Evolutionary conservation across 2,113 vertebrate genomes (phyloP).

Genomic region (Ifrita kowaldi): DNA sequence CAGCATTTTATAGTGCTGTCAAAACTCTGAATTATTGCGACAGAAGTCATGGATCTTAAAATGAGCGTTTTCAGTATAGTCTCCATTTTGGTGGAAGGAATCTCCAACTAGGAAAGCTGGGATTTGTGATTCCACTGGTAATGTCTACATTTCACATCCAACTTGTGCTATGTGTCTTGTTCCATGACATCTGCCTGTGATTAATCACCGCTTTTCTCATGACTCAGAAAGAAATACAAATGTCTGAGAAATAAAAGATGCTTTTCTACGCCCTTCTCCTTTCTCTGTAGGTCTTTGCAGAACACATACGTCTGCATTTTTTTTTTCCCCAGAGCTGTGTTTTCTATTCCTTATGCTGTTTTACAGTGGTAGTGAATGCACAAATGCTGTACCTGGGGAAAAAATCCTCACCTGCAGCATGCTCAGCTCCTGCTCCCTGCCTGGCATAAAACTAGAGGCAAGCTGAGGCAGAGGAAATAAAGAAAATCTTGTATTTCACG

Average conservation of each 20-base stretch:
- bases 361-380: neutral
- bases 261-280: neutral
- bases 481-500: neutral
- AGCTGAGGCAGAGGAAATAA: neutral
- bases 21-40: neutral
- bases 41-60: neutral
- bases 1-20: neutral
- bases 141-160: neutral
- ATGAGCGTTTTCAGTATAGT: neutral
- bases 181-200: neutral
- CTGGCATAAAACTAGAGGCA: neutral
- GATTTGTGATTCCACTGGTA: conserved; percentile 4
- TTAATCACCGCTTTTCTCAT: neutral
- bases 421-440: neutral
- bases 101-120: conserved; percentile 18
- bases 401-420: neutral
- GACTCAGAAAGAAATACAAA: neutral
- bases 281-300: neutral
- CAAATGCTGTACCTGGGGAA: neutral
- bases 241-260: neutral
- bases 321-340: neutral
- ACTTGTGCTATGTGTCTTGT: neutral
- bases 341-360: neutral
- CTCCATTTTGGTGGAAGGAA: neutral
- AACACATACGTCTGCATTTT: neutral